Evolutionary conservation across 2,113 vertebrate species (phyloP).

Genomic region (Edolisoma coerulescens): DNA sequence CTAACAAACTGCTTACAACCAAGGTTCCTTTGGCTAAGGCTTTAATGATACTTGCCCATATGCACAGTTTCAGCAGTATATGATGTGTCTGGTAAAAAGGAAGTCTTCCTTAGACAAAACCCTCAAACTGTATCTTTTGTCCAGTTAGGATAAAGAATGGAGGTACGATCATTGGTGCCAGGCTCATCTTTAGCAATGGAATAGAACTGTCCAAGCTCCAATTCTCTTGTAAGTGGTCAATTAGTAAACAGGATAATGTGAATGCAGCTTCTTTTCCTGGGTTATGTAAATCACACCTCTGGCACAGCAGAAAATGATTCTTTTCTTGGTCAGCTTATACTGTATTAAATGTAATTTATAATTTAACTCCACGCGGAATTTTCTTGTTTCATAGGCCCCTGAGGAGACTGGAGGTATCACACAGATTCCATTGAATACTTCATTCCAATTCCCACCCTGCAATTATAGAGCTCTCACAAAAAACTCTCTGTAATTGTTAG

Average conservation of each 20-base stretch:
- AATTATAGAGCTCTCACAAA: background rate
- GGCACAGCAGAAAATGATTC: background rate
- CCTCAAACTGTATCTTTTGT: background rate
- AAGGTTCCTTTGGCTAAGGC: background rate
- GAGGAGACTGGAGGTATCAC: background rate
- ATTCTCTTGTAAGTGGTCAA: background rate
- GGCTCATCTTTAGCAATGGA: background rate
- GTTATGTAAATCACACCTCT: background rate
- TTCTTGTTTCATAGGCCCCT: background rate
- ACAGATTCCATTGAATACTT: background rate
- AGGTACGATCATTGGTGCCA: background rate
- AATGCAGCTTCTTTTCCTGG: background rate
- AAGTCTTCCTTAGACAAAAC: background rate
- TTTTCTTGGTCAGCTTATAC: background rate
- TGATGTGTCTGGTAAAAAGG: background rate
- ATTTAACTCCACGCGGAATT: background rate
- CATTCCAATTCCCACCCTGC: background rate
- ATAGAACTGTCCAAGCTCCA: background rate
- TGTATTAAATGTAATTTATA: background rate
- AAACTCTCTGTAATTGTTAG: background rate
- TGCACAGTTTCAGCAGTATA: background rate
- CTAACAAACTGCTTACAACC: background rate
- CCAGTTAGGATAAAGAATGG: background rate
- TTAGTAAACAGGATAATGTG: rapidly evolving
- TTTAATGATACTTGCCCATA: background rate